Conservation (phyloP, 2,797 vertebrate genomes). For the Psittacula echo region DNA sequence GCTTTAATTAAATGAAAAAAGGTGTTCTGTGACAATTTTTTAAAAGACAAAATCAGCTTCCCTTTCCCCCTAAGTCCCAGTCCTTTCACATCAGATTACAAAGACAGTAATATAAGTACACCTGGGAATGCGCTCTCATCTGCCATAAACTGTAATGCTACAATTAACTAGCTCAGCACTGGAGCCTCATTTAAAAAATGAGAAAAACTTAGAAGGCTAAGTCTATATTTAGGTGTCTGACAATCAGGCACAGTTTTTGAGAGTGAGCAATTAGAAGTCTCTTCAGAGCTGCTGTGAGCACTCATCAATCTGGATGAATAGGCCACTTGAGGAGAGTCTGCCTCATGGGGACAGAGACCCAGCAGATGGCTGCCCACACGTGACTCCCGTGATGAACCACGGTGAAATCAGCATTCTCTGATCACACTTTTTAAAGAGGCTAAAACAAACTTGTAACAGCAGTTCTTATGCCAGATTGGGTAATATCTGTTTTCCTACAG, state of each 20-base stretch:
- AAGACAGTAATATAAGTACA: conserved; percentile 40
- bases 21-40: not conserved
- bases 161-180: conserved; percentile 34
- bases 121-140: conserved; percentile 18
- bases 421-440: not conserved
- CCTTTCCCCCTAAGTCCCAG: conserved; percentile 2
- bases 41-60: not conserved
- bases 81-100: conserved; percentile 54
- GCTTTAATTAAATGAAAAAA: not conserved
- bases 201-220: conserved; percentile 6
- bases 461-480: not conserved
- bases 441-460: not conserved
- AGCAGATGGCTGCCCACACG: not conserved
- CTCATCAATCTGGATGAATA: conserved; percentile 38
- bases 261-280: conserved; percentile 47
- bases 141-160: conserved; percentile 34
- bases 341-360: not conserved
- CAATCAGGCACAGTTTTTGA: conserved; percentile 41
- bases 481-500: not conserved
- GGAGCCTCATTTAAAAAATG: not conserved
- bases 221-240: conserved; percentile 52
- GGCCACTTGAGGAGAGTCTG: conserved; percentile 24
- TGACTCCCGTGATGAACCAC: not conserved
- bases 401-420: not conserved
- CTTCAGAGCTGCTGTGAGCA: conserved; percentile 12